Evolutionary conservation across 2,797 vertebrate species (phyloP).

Genomic region (Corythornis leucogaster): DNA sequence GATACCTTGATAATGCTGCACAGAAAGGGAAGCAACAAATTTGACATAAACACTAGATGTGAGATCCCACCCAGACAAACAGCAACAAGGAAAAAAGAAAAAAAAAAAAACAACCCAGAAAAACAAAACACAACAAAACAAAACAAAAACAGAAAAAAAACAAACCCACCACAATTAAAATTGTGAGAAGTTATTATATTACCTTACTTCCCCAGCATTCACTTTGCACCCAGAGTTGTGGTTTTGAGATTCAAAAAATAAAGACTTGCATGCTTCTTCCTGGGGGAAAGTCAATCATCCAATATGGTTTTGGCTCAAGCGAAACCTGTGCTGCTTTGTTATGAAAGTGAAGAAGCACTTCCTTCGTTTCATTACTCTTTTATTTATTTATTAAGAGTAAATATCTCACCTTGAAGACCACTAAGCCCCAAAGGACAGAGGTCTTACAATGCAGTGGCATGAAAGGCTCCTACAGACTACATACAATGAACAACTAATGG

Average conservation of each 20-base stretch:
- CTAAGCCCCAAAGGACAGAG: not conserved
- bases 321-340: not conserved
- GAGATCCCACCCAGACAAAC: not conserved
- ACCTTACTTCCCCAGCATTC: not conserved
- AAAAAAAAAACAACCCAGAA: too few relatives aligned
- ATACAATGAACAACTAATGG: not conserved
- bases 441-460: not conserved
- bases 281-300: not conserved
- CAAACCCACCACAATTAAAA: not conserved
- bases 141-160: too few relatives aligned
- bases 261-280: not conserved
- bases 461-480: not conserved
- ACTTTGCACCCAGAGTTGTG: not conserved
- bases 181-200: not conserved
- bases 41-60: not conserved
- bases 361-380: not conserved
- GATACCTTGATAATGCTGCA: not conserved
- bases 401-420: not conserved
- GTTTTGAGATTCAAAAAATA: constrained; percentile 5
- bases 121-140: too few relatives aligned
- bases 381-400: not conserved
- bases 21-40: not conserved
- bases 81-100: not conserved
- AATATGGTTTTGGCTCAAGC: not conserved
- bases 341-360: not conserved